phyloP scores from a whole-genome alignment of 2,797 vertebrate species.

The Phrynocephalus guinanensis region DNA sequence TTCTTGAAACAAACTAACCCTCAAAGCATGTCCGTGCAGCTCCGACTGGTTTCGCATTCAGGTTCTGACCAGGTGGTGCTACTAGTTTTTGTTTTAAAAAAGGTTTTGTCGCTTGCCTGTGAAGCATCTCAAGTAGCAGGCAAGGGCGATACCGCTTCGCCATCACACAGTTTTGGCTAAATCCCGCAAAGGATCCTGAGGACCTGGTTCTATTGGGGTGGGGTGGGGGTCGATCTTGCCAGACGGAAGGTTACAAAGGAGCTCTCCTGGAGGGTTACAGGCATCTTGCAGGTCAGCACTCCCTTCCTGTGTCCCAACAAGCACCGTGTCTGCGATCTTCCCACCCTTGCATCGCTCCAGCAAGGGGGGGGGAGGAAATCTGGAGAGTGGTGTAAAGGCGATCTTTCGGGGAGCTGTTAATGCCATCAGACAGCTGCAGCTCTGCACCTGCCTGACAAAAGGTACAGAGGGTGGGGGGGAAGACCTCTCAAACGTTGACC shows the following conservation, averaged over 20 bases:
- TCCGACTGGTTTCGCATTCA: fast-evolving
- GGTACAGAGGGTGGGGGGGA: neutral
- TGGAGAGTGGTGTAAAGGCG: fast-evolving
- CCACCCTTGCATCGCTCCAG: slow-evolving; percentile 1
- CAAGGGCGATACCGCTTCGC: neutral
- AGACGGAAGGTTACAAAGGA: neutral
- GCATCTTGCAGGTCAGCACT: neutral
- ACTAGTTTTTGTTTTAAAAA: no score
- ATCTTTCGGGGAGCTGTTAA: neutral
- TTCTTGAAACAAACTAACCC: neutral
- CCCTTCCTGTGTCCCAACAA: neutral
- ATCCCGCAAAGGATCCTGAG: neutral
- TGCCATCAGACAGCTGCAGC: neutral
- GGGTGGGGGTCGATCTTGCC: neutral
- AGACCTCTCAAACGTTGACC: neutral
- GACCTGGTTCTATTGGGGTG: neutral
- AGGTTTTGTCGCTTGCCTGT: neutral
- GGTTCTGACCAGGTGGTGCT: no score
- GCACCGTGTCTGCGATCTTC: neutral
- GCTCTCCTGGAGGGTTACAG: fast-evolving
- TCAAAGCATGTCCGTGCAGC: neutral
- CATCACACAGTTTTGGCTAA: slow-evolving; percentile 24
- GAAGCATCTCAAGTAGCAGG: neutral
- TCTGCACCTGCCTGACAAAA: neutral
- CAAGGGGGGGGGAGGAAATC: slow-evolving; percentile 1